These are phyloP conservation scores for Iguana delicatissima DNA, from an alignment of 2,797 vertebrate species.

Conservation along the genomic window DNA sequence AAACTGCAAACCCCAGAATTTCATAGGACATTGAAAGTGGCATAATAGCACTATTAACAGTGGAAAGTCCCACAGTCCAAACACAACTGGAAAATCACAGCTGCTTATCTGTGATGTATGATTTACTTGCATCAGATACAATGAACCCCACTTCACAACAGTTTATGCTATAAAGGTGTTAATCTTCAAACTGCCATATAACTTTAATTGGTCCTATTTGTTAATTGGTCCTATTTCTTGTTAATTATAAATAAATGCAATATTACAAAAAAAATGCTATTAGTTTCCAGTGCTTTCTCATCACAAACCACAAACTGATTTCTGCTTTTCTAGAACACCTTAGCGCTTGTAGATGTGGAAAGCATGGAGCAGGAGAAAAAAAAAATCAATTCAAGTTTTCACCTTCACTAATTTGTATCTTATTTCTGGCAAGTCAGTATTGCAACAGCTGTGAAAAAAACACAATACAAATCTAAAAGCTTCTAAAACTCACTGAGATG, in stretches of 20 bases:
- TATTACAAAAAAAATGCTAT: background rate
- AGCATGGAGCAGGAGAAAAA: background rate
- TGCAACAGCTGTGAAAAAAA: background rate
- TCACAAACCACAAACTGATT: background rate
- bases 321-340: background rate
- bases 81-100: too few relatives aligned
- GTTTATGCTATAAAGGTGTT: too few relatives aligned
- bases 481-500: background rate
- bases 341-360: background rate
- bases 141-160: background rate
- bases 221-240: too few relatives aligned
- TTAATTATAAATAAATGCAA: background rate
- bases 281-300: background rate
- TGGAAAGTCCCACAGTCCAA: too few relatives aligned
- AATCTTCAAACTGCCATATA: background rate
- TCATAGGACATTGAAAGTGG: too few relatives aligned
- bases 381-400: background rate
- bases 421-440: background rate
- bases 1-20: too few relatives aligned
- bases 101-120: background rate
- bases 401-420: background rate
- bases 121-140: background rate
- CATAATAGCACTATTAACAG: too few relatives aligned
- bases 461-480: background rate
- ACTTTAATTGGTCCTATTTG: background rate